A percentile compares a stretch with the other conserved stretches of the same genome.
phyloP scores from a whole-genome alignment of 2,888 invertebrate genomes.

The Serrognathus titanus region DNA sequence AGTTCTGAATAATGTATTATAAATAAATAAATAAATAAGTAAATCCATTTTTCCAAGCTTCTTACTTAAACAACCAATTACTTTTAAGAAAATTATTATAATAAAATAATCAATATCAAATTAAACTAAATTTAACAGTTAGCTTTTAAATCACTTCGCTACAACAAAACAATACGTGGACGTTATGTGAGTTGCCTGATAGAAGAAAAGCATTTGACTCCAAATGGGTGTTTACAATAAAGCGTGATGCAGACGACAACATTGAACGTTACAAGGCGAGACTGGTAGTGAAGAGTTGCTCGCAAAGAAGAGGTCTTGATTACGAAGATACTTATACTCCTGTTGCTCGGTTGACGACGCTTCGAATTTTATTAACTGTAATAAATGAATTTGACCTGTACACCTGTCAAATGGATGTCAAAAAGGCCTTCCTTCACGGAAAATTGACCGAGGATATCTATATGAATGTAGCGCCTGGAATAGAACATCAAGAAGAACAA shows the following conservation, averaged over 20 bases:
- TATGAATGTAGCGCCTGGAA: background rate
- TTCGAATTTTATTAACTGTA: background rate
- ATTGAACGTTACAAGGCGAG: background rate
- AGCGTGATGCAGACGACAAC: background rate
- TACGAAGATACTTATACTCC: background rate
- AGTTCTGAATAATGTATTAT: too few relatives aligned
- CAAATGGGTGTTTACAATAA: constrained; percentile 2
- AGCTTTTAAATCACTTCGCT: constrained; percentile 2
- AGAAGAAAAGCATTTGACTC: background rate
- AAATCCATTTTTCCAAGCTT: too few relatives aligned
- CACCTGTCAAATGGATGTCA: background rate
- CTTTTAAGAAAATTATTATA: too few relatives aligned
- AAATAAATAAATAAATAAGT: too few relatives aligned
- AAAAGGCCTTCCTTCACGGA: background rate
- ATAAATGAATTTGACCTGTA: background rate
- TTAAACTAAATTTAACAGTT: too few relatives aligned
- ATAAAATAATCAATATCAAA: too few relatives aligned
- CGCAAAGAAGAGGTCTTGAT: constrained; percentile 3
- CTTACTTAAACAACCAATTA: too few relatives aligned
- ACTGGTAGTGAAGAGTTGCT: background rate
- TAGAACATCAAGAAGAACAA: background rate
- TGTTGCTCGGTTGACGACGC: background rate
- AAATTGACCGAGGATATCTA: background rate
- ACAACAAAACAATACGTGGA: background rate
- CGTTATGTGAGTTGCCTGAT: background rate